Evolutionary conservation across 2,797 vertebrate genomes (phyloP).

Genomic region (Etheostoma perlongum): DNA sequence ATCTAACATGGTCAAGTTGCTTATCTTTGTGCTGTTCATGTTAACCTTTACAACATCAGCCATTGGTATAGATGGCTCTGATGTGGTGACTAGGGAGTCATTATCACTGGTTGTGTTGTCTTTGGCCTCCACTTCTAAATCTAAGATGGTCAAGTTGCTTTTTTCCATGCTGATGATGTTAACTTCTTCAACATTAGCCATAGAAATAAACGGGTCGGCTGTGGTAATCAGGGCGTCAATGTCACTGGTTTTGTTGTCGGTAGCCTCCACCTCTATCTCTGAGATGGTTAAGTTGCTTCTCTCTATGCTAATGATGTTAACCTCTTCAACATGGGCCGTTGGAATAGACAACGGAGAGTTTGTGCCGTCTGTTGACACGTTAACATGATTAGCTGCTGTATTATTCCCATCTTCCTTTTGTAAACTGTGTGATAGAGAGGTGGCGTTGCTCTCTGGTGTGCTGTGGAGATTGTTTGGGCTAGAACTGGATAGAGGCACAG

Average conservation of each 20-base stretch:
- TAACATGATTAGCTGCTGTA: slow-evolving; percentile 4
- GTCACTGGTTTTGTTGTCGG: background rate
- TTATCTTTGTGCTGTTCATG: no score
- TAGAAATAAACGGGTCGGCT: no score
- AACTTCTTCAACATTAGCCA: no score
- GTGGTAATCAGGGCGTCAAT: no score
- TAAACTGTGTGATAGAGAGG: slow-evolving; percentile 3
- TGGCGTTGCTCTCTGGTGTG: slow-evolving; percentile 2
- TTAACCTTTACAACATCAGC: no score
- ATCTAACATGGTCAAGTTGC: slow-evolving; percentile 11
- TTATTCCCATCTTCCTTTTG: slow-evolving; percentile 1
- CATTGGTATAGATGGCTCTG: no score
- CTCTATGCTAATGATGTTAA: slow-evolving; percentile 28
- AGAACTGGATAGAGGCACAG: slow-evolving; percentile 1
- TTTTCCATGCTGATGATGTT: no score
- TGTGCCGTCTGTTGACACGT: slow-evolving; percentile 16
- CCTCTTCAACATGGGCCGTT: background rate
- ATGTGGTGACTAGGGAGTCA: no score
- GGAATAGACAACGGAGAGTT: slow-evolving; percentile 5
- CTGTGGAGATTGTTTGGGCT: slow-evolving; percentile 20
- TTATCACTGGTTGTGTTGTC: no score
- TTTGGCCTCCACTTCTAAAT: no score
- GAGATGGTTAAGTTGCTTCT: slow-evolving; percentile 8
- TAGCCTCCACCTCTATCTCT: background rate
- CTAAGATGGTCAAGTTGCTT: no score